Percentiles rank a stretch among this genome's conserved stretches.
These are phyloP conservation scores for Diarsia brunnea DNA, from an alignment of 2,888 invertebrate genomes.

Conservation along the genomic window DNA sequence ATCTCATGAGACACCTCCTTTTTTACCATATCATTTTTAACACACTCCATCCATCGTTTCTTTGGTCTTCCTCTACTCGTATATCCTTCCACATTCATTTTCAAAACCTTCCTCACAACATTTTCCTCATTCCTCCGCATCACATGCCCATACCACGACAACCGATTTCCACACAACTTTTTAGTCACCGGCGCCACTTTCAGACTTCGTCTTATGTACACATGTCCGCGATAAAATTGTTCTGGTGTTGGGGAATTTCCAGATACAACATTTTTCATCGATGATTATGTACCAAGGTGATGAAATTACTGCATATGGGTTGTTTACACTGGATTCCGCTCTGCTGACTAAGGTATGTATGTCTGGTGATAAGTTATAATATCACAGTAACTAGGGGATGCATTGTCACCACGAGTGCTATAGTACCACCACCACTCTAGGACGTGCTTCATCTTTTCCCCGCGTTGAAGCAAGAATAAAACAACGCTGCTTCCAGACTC, in stretches of 20 bases:
- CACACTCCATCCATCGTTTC: too few relatives aligned
- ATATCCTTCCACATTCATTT: too few relatives aligned
- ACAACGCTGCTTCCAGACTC: neutral
- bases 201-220: too few relatives aligned
- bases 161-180: too few relatives aligned
- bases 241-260: slow-evolving; percentile 48
- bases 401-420: neutral
- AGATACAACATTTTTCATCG: slow-evolving; percentile 85
- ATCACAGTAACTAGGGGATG: neutral
- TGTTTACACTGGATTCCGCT: slow-evolving; percentile 80
- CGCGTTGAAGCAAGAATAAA: neutral
- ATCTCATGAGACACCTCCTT: too few relatives aligned
- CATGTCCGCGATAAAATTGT: neutral
- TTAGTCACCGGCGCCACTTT: too few relatives aligned
- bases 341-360: slow-evolving; percentile 77
- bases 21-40: too few relatives aligned
- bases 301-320: slow-evolving; percentile 80
- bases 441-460: neutral
- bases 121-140: too few relatives aligned
- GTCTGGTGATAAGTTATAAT: neutral
- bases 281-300: slow-evolving; percentile 77
- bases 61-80: too few relatives aligned
- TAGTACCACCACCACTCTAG: neutral
- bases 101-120: too few relatives aligned
- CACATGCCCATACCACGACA: too few relatives aligned